Evolutionary conservation across 2,888 invertebrate genomes (phyloP).

Genomic region (Cepaea hortensis): DNA sequence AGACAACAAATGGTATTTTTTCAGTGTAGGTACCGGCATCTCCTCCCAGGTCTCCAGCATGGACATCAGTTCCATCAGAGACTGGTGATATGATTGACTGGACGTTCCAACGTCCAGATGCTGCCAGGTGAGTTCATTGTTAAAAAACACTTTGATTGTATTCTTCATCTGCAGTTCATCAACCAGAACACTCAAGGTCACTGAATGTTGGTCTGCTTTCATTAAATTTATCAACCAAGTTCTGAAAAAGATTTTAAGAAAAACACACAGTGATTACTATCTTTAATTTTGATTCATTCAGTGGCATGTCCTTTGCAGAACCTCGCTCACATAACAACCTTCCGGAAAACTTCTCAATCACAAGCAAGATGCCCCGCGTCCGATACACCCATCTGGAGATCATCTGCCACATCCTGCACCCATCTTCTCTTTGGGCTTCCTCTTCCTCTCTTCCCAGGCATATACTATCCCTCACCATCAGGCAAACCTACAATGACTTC

Average conservation of each 20-base stretch:
- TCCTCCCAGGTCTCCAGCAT: neutral
- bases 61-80: slow-evolving; percentile 8
- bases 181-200: neutral
- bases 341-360: no score
- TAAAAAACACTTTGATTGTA: neutral
- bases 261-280: neutral
- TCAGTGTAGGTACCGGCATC: slow-evolving; percentile 26
- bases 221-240: neutral
- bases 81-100: neutral
- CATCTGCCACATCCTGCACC: no score
- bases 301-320: no score
- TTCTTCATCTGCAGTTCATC: neutral
- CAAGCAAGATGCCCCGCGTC: no score
- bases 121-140: slow-evolving; percentile 4
- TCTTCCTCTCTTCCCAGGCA: no score
- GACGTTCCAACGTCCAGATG: neutral
- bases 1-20: slow-evolving; percentile 26
- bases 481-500: no score
- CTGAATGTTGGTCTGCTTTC: neutral
- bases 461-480: neutral
- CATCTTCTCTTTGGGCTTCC: no score
- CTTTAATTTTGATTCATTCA: no score
- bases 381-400: no score
- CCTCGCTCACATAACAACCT: no score
- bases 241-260: neutral